Conservation (phyloP, 2,888 invertebrate species). For the Seira ritae region DNA sequence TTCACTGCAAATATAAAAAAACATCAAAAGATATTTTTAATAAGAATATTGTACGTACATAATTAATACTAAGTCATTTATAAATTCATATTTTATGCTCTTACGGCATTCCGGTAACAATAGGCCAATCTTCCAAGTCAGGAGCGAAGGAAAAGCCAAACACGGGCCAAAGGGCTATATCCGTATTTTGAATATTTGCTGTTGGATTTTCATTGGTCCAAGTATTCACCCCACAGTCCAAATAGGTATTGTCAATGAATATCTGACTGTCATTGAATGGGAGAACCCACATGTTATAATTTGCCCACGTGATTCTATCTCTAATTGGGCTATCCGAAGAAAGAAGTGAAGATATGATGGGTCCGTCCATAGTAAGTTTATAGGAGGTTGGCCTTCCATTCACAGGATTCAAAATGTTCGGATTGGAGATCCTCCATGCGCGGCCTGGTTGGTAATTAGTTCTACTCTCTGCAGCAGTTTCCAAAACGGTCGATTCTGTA, state of each 20-base stretch:
- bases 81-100: background rate
- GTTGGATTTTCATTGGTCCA: slow-evolving; percentile 38
- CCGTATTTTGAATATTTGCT: slow-evolving; percentile 36
- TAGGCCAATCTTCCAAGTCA: slow-evolving; percentile 44
- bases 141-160: slow-evolving; percentile 18
- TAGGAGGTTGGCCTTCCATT: slow-evolving; percentile 29
- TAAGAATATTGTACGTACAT: no score
- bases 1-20: slow-evolving; percentile 14
- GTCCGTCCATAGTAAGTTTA: slow-evolving; percentile 14
- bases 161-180: slow-evolving; percentile 44
- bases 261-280: slow-evolving; percentile 44
- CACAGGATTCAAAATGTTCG: background rate
- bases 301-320: slow-evolving; percentile 30
- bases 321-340: slow-evolving; percentile 35
- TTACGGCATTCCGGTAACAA: background rate
- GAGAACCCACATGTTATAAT: slow-evolving; percentile 51
- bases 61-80: background rate
- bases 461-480: slow-evolving; percentile 38
- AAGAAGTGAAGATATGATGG: background rate
- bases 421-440: slow-evolving; percentile 41
- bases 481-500: background rate
- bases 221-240: slow-evolving; percentile 33
- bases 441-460: slow-evolving; percentile 17
- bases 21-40: no score
- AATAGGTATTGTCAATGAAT: slow-evolving; percentile 39